Evolutionary conservation across 2,797 vertebrate genomes (phyloP), one percentile per base, ranked within the genome.

Genomic region (Luscinia megarhynchos): DNA sequence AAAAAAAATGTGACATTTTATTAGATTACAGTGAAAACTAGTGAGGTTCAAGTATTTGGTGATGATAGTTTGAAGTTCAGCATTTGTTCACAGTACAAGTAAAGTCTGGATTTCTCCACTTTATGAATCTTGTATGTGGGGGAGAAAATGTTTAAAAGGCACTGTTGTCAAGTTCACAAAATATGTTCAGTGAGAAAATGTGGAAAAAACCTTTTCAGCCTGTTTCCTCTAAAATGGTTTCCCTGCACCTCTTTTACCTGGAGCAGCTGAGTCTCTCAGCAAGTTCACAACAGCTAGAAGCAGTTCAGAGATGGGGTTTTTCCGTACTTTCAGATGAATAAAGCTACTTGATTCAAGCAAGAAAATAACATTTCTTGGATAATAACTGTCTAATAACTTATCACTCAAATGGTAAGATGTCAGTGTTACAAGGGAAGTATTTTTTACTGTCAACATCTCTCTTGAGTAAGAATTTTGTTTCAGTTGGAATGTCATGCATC

Each of bases 391-490:
- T 75, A 30, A 43, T 66, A 62, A 73, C 59, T 50, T 74, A 51
- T 36, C 21, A 24, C 40, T 93, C 45, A 85, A n/a, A 55, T 48
- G 20, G 15, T 90, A 59, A 84, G 17, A 54, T 53, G 27, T 67
- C 59, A 43, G 0, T 67, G 29, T 73, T 78, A 73, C 1, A 12
- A 73, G 34, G 40, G 34, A 90, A 80, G 4, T 61, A 50, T 40
- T 81, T 87, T 74, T 55, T 73, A 11, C 45, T 80, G 43, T 58
- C 51, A 80, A 0, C 5, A 15, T 74, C 53, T 87, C 76, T 88
- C 54, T 76, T 62, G 77, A 87, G 15, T 57, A 73, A 58, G 41
- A 70, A 61, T 85, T 89, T 41, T n/a, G 40, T 96, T 87, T 87
- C 53, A 68, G 46, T 95, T 66, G 90, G 32, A 57, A 46, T 91